A percentile compares a stretch with the other conserved stretches of the same genome.
Conservation (phyloP, 1,140 invertebrate genomes). For the Drosophila burlai region DNA sequence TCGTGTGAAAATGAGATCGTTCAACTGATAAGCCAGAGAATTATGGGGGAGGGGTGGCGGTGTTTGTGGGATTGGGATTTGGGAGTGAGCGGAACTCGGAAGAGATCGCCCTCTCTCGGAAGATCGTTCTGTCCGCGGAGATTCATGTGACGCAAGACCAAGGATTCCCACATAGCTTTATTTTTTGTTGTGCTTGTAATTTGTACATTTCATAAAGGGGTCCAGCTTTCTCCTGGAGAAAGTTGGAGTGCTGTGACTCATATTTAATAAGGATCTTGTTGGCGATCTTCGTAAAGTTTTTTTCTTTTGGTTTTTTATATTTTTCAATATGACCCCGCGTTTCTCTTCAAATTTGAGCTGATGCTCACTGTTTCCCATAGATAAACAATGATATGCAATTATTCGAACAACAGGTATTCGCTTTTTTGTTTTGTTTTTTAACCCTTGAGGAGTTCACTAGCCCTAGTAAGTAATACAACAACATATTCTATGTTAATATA, state of each 20-base stretch:
- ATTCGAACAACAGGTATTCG: conserved; percentile 16
- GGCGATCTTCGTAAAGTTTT: conserved; percentile 3
- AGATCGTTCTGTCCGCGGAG: conserved; percentile 6
- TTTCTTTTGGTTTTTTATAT: not conserved
- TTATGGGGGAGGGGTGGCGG: not conserved
- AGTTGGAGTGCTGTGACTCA: conserved; percentile 32
- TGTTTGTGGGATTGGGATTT: too few species aligned
- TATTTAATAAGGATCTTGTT: conserved; percentile 48
- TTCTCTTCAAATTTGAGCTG: conserved; percentile 3
- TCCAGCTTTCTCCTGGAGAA: conserved; percentile 40
- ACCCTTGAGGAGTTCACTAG: not conserved
- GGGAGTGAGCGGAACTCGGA: conserved; percentile 6
- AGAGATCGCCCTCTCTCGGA: not conserved
- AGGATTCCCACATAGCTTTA: conserved; percentile 7
- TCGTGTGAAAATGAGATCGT: conserved; percentile 58
- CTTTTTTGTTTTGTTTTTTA: not conserved
- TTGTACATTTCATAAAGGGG: conserved; percentile 11
- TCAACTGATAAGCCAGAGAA: conserved; percentile 45
- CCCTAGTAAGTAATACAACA: not conserved
- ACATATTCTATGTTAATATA: not conserved
- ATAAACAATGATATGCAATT: conserved; percentile 27
- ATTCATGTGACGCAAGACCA: conserved; percentile 3
- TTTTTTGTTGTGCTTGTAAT: conserved; percentile 6
- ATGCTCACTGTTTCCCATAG: conserved; percentile 16
- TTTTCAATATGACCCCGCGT: not conserved